Percentiles rank a stretch among this genome's conserved stretches.
Evolutionary conservation across 1,140 invertebrate species (phyloP).

Genomic region (Sinella curviseta): DNA sequence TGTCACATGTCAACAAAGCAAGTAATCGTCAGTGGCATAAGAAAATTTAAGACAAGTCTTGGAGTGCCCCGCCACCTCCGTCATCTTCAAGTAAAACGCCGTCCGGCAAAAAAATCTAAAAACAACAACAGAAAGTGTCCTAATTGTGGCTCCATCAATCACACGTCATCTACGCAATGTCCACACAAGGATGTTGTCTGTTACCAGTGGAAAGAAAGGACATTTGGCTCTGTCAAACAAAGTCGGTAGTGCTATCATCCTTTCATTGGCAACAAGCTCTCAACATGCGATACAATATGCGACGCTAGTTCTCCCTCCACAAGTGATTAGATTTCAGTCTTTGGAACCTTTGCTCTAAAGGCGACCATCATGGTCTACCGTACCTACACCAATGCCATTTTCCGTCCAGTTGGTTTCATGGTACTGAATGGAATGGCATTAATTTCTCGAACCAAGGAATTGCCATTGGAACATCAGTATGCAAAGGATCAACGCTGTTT

Average conservation of each 20-base stretch:
- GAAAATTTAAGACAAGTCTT: not conserved
- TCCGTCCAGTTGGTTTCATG: not conserved
- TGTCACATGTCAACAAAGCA: not conserved
- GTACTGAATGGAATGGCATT: not conserved
- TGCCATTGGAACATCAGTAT: not conserved
- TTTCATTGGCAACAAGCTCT: not conserved
- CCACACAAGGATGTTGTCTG: constrained; percentile 18
- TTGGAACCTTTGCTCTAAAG: not conserved
- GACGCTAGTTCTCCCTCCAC: not conserved
- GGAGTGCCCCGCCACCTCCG: no score
- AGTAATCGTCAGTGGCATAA: not conserved
- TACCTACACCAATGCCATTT: not conserved
- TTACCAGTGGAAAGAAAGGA: constrained; percentile 15
- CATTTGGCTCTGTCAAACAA: not conserved
- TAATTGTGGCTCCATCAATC: constrained; percentile 28
- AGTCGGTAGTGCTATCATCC: not conserved
- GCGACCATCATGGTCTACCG: not conserved
- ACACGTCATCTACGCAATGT: constrained; percentile 14
- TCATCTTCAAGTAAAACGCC: not conserved
- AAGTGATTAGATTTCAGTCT: not conserved
- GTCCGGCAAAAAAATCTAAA: not conserved
- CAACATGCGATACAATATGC: not conserved
- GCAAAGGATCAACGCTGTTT: not conserved
- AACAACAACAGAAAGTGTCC: not conserved
- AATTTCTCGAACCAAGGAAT: not conserved